A percentile compares a stretch with the other conserved stretches of the same genome.
Conservation (phyloP, 2,888 invertebrate species). For the Lottia scabra region DNA sequence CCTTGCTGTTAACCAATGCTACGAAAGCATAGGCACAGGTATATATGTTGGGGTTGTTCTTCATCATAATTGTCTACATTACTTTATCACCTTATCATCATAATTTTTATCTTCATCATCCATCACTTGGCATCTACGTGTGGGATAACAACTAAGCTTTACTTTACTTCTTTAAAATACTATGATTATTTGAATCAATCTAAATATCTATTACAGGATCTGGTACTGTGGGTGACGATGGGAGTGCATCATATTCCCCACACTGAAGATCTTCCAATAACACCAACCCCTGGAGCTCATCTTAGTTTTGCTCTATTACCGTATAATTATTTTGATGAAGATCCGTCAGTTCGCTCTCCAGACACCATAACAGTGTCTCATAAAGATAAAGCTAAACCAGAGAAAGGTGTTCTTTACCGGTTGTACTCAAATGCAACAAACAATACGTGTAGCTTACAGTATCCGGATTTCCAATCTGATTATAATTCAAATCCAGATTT, state of each 20-base stretch:
- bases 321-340: background rate
- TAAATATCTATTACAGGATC: background rate
- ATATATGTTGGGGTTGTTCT: too few relatives aligned
- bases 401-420: background rate
- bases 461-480: background rate
- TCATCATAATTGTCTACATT: too few relatives aligned
- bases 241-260: constrained; percentile 2
- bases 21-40: too few relatives aligned
- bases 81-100: too few relatives aligned
- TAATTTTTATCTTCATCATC: too few relatives aligned
- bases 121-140: too few relatives aligned
- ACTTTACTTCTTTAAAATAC: too few relatives aligned
- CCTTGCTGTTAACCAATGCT: too few relatives aligned
- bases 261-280: constrained; percentile 15
- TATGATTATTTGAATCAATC: too few relatives aligned
- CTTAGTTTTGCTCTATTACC: background rate
- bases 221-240: constrained; percentile 3
- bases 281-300: background rate
- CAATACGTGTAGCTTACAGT: background rate
- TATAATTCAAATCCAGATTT: background rate
- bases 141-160: too few relatives aligned
- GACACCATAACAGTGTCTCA: background rate
- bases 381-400: background rate
- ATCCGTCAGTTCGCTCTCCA: background rate
- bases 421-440: background rate